phyloP scores from a whole-genome alignment of 1,140 invertebrate species.

The Lutraria rhynchaena region DNA sequence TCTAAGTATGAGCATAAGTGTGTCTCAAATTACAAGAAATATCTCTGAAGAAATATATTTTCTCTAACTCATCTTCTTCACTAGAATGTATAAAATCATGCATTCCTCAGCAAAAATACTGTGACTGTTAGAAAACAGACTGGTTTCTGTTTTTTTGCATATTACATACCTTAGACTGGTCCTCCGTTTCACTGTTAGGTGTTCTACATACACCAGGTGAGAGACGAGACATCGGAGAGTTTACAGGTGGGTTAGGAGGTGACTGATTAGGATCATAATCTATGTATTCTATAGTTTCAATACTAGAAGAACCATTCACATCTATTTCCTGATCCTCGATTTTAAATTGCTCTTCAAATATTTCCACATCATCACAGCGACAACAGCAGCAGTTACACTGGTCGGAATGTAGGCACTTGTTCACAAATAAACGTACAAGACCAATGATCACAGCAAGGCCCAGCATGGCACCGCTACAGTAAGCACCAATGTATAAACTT shows the following conservation, averaged over 20 bases:
- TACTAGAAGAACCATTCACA: neutral
- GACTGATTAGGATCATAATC: conserved; percentile 29
- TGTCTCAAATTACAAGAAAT: too few species aligned
- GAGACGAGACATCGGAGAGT: conserved; percentile 59
- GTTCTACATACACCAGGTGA: conserved; percentile 67
- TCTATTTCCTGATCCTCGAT: conserved; percentile 31
- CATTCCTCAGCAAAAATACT: too few species aligned
- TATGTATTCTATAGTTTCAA: neutral
- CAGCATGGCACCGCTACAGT: conserved; percentile 58
- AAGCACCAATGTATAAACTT: conserved; percentile 67
- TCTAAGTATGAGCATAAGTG: too few species aligned
- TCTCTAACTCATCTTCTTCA: too few species aligned
- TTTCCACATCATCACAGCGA: conserved; percentile 41
- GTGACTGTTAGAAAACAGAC: too few species aligned
- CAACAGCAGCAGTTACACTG: conserved; percentile 57
- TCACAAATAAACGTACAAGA: conserved; percentile 58
- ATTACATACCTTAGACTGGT: conserved; percentile 52
- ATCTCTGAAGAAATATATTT: too few species aligned
- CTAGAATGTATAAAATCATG: too few species aligned
- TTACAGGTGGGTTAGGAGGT: conserved; percentile 57
- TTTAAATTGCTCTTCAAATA: conserved; percentile 1
- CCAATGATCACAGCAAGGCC: conserved; percentile 70
- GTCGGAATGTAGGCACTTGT: conserved; percentile 57
- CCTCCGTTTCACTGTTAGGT: conserved; percentile 51
- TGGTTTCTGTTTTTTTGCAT: too few species aligned